Evolutionary conservation across 2,797 vertebrate genomes (phyloP).

Genomic region (Crypturellus tataupa): DNA sequence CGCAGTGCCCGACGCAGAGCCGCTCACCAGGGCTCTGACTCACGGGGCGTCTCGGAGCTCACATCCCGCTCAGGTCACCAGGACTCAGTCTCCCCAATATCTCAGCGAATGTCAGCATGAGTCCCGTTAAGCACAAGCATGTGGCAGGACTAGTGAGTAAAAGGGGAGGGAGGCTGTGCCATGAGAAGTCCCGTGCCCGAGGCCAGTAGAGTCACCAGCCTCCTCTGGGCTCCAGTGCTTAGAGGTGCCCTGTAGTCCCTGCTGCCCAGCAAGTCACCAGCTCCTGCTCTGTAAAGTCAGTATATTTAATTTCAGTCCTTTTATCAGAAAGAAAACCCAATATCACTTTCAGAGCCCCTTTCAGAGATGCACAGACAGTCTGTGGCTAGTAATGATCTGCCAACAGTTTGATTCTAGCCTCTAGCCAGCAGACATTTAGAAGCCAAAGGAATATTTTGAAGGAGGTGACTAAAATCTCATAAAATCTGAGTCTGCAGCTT

Average conservation of each 20-base stretch:
- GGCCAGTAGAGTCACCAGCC: not conserved
- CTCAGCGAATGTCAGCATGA: not conserved
- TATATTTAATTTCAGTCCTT: not conserved
- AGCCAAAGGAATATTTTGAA: slow-evolving; percentile 41
- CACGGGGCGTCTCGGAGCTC: not conserved
- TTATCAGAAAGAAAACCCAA: slow-evolving; percentile 35
- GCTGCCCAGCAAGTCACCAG: not conserved
- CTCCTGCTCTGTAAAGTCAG: not conserved
- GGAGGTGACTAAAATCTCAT: not conserved
- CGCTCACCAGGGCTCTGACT: not conserved
- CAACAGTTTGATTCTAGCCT: slow-evolving; percentile 30
- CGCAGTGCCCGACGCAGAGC: not conserved
- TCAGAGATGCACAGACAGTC: slow-evolving; percentile 24
- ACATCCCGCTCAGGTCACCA: not conserved
- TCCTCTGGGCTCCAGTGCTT: not conserved
- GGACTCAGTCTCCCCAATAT: not conserved
- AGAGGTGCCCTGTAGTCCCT: not conserved
- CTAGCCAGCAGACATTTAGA: slow-evolving; percentile 5
- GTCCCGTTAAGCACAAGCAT: not conserved
- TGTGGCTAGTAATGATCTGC: not conserved
- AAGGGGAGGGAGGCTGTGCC: not conserved
- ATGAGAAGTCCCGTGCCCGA: not conserved
- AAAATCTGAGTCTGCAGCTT: not conserved
- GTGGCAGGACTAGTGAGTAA: not conserved
- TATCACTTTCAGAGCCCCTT: slow-evolving; percentile 18